Conservation (phyloP, 2,797 vertebrate species). For the Acanthurus lineatus region DNA sequence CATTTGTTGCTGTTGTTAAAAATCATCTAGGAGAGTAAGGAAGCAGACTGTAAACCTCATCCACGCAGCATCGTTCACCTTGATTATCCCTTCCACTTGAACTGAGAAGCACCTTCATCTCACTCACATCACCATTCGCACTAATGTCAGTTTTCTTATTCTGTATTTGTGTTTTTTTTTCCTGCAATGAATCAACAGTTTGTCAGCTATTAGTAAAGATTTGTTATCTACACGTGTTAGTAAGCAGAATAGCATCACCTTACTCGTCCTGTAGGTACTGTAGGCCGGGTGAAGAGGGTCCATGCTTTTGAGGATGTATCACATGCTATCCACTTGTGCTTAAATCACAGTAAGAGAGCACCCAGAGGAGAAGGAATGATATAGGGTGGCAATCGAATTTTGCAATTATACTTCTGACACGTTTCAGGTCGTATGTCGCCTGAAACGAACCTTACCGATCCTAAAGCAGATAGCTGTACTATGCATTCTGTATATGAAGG, state of each 20-base stretch:
- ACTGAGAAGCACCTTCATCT: constrained; percentile 28
- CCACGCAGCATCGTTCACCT: constrained; percentile 34
- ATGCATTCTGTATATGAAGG: constrained; percentile 78
- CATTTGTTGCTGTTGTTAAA: constrained; percentile 49
- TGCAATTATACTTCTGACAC: constrained; percentile 57
- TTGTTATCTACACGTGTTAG: constrained; percentile 68
- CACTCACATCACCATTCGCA: constrained; percentile 37
- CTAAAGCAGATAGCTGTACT: constrained; percentile 72
- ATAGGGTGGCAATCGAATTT: constrained; percentile 43
- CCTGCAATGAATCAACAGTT: constrained; percentile 57
- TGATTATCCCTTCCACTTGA: constrained; percentile 34
- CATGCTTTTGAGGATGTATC: constrained; percentile 75
- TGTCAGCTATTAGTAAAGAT: constrained; percentile 61
- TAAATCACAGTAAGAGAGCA: constrained; percentile 76
- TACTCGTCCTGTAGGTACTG: constrained; percentile 52
- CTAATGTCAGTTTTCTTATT: constrained; percentile 36
- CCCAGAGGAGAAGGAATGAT: constrained; percentile 63
- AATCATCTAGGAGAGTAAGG: constrained; percentile 40
- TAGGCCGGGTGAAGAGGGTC: constrained; percentile 59
- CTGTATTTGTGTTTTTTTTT: constrained; percentile 10
- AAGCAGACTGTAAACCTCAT: constrained; percentile 48
- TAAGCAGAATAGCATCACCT: constrained; percentile 61
- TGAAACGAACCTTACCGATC: constrained; percentile 70
- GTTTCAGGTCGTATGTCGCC: constrained; percentile 49
- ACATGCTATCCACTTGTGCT: constrained; percentile 84